These are phyloP conservation scores for Pachyseris speciosa DNA, from an alignment of 64 coral and sea anemone species.

Conservation along the genomic window DNA sequence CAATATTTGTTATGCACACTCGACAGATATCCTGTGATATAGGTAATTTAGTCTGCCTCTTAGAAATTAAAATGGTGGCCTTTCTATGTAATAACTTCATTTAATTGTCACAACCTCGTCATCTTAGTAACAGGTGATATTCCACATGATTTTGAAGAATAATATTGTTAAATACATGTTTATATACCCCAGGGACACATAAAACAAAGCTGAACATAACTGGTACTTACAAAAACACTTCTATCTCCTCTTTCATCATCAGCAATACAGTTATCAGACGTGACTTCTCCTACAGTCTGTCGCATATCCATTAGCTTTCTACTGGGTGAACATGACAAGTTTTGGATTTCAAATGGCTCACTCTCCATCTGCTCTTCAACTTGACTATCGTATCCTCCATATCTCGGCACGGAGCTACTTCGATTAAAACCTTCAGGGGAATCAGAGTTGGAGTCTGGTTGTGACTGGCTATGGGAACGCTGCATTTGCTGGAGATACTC, in stretches of 20 bases:
- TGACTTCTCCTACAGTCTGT: conserved; percentile 82
- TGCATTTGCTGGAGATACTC: conserved; percentile 20
- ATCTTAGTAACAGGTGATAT: too few species aligned
- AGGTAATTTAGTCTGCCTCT: too few species aligned
- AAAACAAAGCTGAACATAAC: not conserved
- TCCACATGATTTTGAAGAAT: too few species aligned
- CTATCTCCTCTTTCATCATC: conserved; percentile 33
- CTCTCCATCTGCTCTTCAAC: conserved; percentile 85
- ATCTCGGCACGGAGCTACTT: conserved; percentile 76
- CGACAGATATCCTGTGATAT: too few species aligned
- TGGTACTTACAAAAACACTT: conserved; percentile 67
- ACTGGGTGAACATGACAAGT: conserved; percentile 51
- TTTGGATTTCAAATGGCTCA: conserved; percentile 61
- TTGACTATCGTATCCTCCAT: conserved; percentile 46
- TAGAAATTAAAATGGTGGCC: too few species aligned
- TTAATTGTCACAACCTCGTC: too few species aligned
- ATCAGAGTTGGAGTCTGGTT: conserved; percentile 51
- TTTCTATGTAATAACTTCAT: too few species aligned
- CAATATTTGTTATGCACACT: too few species aligned
- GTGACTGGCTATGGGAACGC: conserved; percentile 74
- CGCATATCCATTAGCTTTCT: conserved; percentile 25
- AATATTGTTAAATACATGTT: too few species aligned
- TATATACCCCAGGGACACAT: not conserved
- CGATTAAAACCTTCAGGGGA: conserved; percentile 66
- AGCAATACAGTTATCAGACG: conserved; percentile 61